A percentile compares a stretch with the other conserved stretches of the same genome.
Conservation (phyloP, 1,140 invertebrate species). For the Trinorchestia longiramus region DNA sequence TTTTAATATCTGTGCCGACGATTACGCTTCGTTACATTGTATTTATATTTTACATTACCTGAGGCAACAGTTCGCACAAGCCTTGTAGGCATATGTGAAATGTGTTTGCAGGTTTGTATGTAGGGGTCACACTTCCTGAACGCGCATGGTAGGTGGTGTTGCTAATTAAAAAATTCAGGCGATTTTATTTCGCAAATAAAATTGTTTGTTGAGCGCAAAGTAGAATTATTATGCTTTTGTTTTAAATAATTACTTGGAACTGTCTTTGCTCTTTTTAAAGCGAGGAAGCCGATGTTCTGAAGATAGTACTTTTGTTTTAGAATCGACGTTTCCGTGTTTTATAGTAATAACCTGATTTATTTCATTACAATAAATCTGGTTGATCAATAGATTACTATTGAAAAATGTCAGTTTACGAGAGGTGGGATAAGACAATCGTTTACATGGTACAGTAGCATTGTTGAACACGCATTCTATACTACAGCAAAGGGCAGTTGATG, state of each 20-base stretch:
- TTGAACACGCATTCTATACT: neutral
- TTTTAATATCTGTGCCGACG: too few relatives aligned
- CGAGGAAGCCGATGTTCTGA: neutral
- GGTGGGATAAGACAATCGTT: neutral
- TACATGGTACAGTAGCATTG: neutral
- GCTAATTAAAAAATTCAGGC: too few relatives aligned
- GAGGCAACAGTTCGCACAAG: neutral
- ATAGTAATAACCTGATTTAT: neutral
- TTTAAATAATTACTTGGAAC: neutral
- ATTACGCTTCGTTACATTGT: neutral
- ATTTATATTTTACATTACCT: neutral
- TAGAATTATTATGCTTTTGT: neutral
- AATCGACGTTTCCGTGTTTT: neutral
- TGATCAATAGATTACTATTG: too few relatives aligned
- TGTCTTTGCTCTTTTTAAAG: neutral
- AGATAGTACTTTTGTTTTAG: neutral
- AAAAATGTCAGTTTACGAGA: too few relatives aligned
- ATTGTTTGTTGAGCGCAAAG: neutral
- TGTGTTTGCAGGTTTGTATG: neutral
- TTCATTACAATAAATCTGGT: too few relatives aligned
- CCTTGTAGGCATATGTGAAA: neutral
- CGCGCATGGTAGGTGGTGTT: neutral
- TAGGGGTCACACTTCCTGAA: neutral
- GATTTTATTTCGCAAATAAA: neutral
- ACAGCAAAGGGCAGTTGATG: neutral